Evolutionary conservation across 2,888 invertebrate species (phyloP), one percentile per base, ranked within the genome.

Genomic region (Lycocerus yunnanus): DNA sequence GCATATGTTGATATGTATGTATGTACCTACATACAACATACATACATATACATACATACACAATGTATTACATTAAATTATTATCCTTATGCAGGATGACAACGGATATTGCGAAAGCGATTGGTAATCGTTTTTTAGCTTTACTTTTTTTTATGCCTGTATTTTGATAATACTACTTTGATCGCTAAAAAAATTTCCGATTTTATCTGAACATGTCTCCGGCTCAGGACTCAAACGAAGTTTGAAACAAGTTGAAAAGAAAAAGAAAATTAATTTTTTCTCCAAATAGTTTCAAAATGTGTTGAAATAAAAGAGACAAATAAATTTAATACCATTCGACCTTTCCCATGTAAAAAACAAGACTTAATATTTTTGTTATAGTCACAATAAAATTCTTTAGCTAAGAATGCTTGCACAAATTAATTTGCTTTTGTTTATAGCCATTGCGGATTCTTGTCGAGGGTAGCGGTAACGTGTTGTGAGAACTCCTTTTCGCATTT

Each of bases 361-460:
- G 69, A 61, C 65, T 63, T 68, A 72, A 69, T 43, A 58, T 16
- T 78, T 74, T 68, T 60, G 27, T 77, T 78, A 74, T 70, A 58
- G 58, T 68, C 67, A 65, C 68, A 58, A 70, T 68, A 76, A 78
- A 77, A 78, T 77, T 66, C 76, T 74, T 65, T 75, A 72, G 43
- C 66, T 60, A 71, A 68, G 78, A 76, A 79, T 79, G 77, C 74
- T 74, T 77, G 67, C 78, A 72, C 76, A 79, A 78, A 79, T 79
- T 77, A 24, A 24, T 24, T 24, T 2, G 3, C 10, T 24, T 24
- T 24, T 24, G 24, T 24, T 24, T 24, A 24, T 10, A 24, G 11
- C 2, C 24, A 24, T 21, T 11, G 24, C 11, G 24, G 24, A 24
- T 24, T 24, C 24, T 24, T 24, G 11, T 24, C 24, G 10, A 21